phyloP scores from a whole-genome alignment of 2,888 invertebrate genomes.

The Rosalia funebris region DNA sequence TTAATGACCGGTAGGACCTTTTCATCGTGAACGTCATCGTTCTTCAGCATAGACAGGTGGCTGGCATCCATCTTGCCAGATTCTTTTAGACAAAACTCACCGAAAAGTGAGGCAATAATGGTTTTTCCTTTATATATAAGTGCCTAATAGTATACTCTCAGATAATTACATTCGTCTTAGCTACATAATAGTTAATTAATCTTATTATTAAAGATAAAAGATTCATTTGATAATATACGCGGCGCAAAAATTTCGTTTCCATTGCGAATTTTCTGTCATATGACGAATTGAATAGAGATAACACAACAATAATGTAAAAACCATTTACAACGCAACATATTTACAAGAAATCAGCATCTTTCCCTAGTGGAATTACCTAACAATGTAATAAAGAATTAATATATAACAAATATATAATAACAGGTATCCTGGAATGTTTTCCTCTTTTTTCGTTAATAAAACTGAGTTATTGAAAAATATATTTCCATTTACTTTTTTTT shows the following conservation, averaged over 20 bases:
- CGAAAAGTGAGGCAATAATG: neutral
- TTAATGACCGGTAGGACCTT: constrained; percentile 56
- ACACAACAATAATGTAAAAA: too few species aligned
- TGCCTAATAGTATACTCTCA: neutral
- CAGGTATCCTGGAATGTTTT: too few species aligned
- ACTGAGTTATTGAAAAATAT: too few species aligned
- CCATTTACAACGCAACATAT: too few species aligned
- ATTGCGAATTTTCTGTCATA: too few species aligned
- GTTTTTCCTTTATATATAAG: constrained; percentile 6
- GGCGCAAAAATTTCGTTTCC: neutral
- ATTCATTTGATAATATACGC: neutral
- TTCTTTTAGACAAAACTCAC: neutral
- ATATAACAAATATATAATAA: too few species aligned
- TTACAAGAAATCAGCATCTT: too few species aligned
- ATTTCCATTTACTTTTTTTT: too few species aligned
- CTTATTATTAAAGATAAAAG: constrained; percentile 17
- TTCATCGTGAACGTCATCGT: neutral
- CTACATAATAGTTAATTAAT: constrained; percentile 12
- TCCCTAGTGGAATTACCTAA: too few species aligned
- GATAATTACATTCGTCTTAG: constrained; percentile 22
- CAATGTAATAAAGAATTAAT: too few species aligned
- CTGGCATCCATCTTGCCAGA: constrained; percentile 1
- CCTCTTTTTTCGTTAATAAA: too few species aligned
- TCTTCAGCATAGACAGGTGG: constrained; percentile 14
- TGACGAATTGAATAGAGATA: too few species aligned